Evolutionary conservation across 2,113 vertebrate genomes (phyloP), one percentile per base, ranked within the genome.

Genomic region (Synodontis membranacea): DNA sequence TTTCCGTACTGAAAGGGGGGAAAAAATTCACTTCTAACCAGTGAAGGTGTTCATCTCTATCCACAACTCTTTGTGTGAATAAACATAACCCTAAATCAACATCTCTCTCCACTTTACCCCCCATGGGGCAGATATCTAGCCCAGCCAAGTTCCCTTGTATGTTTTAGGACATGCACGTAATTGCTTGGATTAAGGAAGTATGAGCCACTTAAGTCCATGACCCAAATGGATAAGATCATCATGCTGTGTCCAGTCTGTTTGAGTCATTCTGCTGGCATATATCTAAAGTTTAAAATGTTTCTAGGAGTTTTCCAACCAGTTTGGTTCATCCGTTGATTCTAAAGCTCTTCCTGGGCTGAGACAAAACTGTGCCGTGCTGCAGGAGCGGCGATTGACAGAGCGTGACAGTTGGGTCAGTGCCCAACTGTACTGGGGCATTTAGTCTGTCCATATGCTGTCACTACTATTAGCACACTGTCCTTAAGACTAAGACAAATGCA

Each of bases 381-480:
- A 60, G 39, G 70, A 60, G 1, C 21, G 12, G 7, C 50, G 68
- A 88, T 84, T 86, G 79, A 58, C 79, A 74, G 66, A 66, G 21
- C 5, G 58, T 66, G 84, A 50, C 48, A 87, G 15, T 87, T 90
- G 80, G 89, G 72, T 62, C 66, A 82, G 2, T 70, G 87, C 80
- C 83, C 54, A 76, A 88, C 86, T 86, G 86, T 80, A 58, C 82
- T 87, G 28, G 68, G 86, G 91, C 90, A 91, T 92, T 92, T 89
- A 88, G 85, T 90, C 91, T 75, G 62, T 85, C 93, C 92, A 87
- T 92, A 92, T 92, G 92, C 58, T 34, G 60, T 87, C 56, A 58
- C 54, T 89, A 72, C 88, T 88, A 64, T 68, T 64, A 64, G 46
- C 83, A 80, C 72, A 19, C 84, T 86, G 58, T 80, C 78, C 62